phyloP scores from a whole-genome alignment of 2,113 vertebrate genomes.

The Rhea pennata region DNA sequence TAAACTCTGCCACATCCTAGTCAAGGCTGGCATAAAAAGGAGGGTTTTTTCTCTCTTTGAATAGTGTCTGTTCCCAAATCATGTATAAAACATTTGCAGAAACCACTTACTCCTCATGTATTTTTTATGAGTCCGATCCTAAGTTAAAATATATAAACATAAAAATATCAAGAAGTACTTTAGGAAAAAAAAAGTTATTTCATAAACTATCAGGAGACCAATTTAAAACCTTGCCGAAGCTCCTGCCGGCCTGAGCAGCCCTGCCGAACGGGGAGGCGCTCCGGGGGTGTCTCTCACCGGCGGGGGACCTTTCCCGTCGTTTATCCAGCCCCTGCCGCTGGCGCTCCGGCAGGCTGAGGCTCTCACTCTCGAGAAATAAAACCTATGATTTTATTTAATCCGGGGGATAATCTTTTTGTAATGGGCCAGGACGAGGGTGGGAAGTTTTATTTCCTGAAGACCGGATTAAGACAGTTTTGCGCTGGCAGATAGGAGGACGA shows the following conservation, averaged over 20 bases:
- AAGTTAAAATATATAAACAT: conserved; percentile 83
- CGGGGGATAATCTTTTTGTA: background rate
- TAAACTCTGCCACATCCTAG: background rate
- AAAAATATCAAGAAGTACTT: conserved; percentile 83
- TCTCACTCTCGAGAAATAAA: conserved; percentile 11
- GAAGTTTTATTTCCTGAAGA: conserved; percentile 13
- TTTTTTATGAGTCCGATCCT: conserved; percentile 78
- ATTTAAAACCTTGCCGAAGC: background rate
- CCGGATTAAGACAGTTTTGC: background rate
- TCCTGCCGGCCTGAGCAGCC: background rate
- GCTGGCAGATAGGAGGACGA: background rate
- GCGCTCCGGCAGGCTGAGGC: background rate
- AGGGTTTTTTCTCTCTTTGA: background rate
- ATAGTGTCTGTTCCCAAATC: conserved; percentile 67
- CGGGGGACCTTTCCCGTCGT: background rate
- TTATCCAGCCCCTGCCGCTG: background rate
- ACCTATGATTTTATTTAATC: conserved; percentile 51
- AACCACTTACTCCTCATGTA: conserved; percentile 81
- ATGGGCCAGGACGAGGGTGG: conserved; percentile 9
- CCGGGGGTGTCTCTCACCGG: background rate
- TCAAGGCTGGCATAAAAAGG: background rate
- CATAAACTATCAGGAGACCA: conserved; percentile 74
- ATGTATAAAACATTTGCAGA: conserved; percentile 83
- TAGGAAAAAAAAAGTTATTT: conserved; percentile 61
- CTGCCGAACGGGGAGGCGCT: background rate